Evolutionary conservation across 2,888 invertebrate genomes (phyloP).

Genomic region (Celastrina argiolus): DNA sequence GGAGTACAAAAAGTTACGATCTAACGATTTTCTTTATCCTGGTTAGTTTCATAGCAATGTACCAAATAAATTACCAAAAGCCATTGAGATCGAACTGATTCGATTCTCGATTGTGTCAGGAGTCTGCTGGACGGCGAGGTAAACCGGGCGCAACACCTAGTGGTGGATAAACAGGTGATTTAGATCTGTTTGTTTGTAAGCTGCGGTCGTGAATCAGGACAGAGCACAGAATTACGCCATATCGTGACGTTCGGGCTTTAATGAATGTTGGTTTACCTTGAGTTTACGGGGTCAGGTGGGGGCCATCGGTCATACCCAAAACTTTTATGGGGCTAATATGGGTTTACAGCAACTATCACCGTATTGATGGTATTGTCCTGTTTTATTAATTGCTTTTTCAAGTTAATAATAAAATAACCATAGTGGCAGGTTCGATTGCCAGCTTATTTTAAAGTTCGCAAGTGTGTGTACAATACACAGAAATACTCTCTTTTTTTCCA

Average conservation of each 20-base stretch:
- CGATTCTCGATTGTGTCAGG: too few species aligned
- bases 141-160: background rate
- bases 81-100: too few species aligned
- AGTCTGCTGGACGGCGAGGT: too few species aligned
- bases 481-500: too few species aligned
- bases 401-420: background rate
- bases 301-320: conserved; percentile 8
- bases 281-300: conserved; percentile 27
- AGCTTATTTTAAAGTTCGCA: too few species aligned
- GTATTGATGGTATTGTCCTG: conserved; percentile 13
- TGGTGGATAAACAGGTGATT: background rate
- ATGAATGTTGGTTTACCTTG: conserved; percentile 35
- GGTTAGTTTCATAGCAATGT: too few species aligned
- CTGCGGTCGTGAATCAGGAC: background rate
- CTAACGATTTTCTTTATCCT: too few species aligned
- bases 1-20: too few species aligned
- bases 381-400: conserved; percentile 2
- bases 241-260: conserved; percentile 20
- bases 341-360: background rate
- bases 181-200: background rate
- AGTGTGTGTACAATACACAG: too few species aligned
- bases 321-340: conserved; percentile 5
- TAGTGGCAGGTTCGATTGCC: too few species aligned
- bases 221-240: conserved; percentile 20
- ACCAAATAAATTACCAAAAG: too few species aligned